A percentile compares a stretch with the other conserved stretches of the same genome.
Conservation (phyloP, 2,113 vertebrate genomes). For the Micronycteris hirsuta region DNA sequence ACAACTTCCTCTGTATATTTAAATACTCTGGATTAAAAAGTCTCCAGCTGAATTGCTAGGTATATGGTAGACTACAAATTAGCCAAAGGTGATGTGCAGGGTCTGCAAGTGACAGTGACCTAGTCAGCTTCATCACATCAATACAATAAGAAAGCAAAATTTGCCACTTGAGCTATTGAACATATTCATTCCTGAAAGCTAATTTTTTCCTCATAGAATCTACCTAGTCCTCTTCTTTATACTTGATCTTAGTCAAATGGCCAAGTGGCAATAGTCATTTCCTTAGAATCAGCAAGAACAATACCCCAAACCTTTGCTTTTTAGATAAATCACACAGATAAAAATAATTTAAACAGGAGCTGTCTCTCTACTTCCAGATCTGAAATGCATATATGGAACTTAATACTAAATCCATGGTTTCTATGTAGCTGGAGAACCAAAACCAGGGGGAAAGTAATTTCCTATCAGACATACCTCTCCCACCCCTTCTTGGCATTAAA, state of each 20-base stretch:
- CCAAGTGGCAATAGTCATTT: too few relatives aligned
- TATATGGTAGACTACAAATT: background rate
- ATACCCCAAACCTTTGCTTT: background rate
- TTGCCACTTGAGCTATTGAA: conserved; percentile 8
- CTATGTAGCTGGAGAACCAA: background rate
- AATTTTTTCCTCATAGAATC: background rate
- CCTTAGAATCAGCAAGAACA: conserved; percentile 2
- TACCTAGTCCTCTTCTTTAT: background rate
- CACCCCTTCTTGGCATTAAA: background rate
- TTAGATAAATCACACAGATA: background rate
- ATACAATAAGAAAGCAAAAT: background rate
- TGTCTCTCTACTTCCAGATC: background rate
- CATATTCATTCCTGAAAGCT: background rate
- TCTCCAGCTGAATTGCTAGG: conserved; percentile 22
- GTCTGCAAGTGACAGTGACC: background rate
- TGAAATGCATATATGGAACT: conserved; percentile 2
- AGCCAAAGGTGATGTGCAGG: background rate
- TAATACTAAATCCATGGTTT: background rate
- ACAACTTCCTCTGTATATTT: conserved; percentile 53
- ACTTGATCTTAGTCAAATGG: too few relatives aligned
- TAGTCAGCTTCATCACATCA: background rate
- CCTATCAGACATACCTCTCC: background rate
- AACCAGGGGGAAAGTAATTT: background rate
- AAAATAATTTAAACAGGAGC: background rate
- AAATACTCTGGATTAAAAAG: conserved; percentile 41